Evolutionary conservation across 2,888 invertebrate species (phyloP).

Genomic region (Melanchra persicariae): DNA sequence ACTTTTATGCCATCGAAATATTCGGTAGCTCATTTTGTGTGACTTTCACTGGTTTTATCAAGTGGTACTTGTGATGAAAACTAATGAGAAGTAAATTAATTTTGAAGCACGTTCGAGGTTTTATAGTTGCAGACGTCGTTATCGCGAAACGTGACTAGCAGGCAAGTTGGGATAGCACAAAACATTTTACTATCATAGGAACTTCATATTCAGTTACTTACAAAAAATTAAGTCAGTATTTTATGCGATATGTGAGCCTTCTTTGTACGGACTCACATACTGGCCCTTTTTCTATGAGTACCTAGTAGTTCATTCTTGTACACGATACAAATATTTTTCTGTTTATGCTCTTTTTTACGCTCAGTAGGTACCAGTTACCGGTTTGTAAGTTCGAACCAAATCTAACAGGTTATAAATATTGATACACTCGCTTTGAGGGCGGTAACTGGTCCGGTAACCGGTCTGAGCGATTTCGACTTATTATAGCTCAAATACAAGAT

Average conservation of each 20-base stretch:
- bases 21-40: not conserved
- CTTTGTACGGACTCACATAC: no score
- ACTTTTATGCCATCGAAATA: slow-evolving; percentile 2
- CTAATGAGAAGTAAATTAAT: slow-evolving; percentile 10
- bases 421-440: not conserved
- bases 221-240: not conserved
- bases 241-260: not conserved
- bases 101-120: slow-evolving; percentile 35
- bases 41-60: not conserved
- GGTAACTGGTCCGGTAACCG: not conserved
- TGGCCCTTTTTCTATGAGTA: no score
- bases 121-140: slow-evolving; percentile 30
- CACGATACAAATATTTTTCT: no score
- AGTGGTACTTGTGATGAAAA: not conserved
- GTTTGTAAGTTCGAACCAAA: not conserved
- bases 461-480: not conserved
- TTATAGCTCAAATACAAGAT: not conserved
- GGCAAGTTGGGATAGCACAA: not conserved
- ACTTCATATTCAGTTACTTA: not conserved
- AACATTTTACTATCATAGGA: not conserved
- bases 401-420: not conserved
- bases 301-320: no score
- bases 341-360: no score
- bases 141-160: slow-evolving; percentile 46
- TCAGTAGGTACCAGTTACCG: no score